phyloP scores from a whole-genome alignment of 2,113 vertebrate genomes.

The Sinocyclocheilus maitianheensis region DNA sequence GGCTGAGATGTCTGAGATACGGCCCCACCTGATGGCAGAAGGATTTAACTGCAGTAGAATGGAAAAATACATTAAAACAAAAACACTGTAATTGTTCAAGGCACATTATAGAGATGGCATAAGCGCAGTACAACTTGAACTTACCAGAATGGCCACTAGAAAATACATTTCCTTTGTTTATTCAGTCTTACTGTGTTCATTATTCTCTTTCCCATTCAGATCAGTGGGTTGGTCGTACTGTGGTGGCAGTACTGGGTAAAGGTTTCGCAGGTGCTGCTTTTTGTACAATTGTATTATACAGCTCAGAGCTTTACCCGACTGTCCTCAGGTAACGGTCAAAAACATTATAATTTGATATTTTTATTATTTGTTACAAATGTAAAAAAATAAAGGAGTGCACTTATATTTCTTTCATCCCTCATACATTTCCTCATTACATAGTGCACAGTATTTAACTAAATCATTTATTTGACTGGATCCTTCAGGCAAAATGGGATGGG shows the following conservation, averaged over 20 bases:
- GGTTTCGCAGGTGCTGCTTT: conserved; percentile 76
- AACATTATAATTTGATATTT: background rate
- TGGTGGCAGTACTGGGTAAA: conserved; percentile 75
- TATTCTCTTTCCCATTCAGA: conserved; percentile 56
- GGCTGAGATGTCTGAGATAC: no score
- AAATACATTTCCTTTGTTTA: background rate
- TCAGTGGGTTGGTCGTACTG: conserved; percentile 58
- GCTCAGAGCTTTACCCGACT: conserved; percentile 80
- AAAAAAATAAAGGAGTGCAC: background rate
- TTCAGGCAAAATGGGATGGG: conserved; percentile 79
- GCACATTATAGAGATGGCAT: background rate
- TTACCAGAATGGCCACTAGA: background rate
- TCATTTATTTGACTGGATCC: background rate
- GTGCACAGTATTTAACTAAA: background rate
- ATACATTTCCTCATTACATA: background rate
- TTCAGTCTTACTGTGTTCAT: no score
- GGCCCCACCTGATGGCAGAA: no score
- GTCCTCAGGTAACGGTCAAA: conserved; percentile 76
- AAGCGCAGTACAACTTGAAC: background rate
- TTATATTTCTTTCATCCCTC: background rate
- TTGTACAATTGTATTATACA: conserved; percentile 74
- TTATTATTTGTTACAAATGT: background rate
- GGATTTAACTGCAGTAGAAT: no score
- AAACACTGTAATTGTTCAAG: no score
- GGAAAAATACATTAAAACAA: no score